Base-by-base conservation (phyloP, 2,797 vertebrate species). In the Scolopax bukidnonensis region DNA sequence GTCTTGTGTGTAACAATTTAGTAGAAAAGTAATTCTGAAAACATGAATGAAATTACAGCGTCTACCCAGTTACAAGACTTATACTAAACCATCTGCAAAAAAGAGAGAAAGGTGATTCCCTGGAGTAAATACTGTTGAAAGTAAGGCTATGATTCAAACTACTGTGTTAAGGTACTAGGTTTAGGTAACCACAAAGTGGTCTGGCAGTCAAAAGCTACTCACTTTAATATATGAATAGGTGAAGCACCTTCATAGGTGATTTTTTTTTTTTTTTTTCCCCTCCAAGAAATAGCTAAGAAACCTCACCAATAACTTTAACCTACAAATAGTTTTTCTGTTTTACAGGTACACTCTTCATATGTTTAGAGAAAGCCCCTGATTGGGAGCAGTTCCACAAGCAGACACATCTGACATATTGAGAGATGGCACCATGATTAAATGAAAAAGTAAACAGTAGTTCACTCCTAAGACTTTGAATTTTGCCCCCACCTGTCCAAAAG, bases 11-110 rank as follows among this genome's bases (percentile, higher is more conserved):
- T 86, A 80, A 51, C 11, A 71, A 86, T 67, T 91, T 78, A 53
- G 36, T 23, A 77, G 60, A 51, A 85, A 97, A 91, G 27, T 51
- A 60, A 84, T 87, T 89, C 74, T 75, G 65, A 81, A 94, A 73
- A 89, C 6, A 9, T n/a, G 75, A 70, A 73, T 54, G 7, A 85
- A 91, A 93, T 77, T 24, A 59, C 15, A 69, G 28, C 24, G 14
- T 51, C 87, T 57, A 47, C 15, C 16, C 24, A n/a, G 10, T 50
- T 68, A 78, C 56, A 59, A 51, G 32, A 70, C 14, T 57, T 69
- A 45, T 4, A 51, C 14, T 50, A 81, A 86, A 59, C 24, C 86
- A 64, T 16, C 47, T 67, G 33, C 6, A 60, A 79, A 73, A 78
- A 87, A 25, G 0, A 71, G 40, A 50, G 56, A 33, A 69, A 71